Evolutionary conservation across 2,888 invertebrate species (phyloP), one percentile per base, ranked within the genome.

Genomic region (Branchipolynoe longqiensis): DNA sequence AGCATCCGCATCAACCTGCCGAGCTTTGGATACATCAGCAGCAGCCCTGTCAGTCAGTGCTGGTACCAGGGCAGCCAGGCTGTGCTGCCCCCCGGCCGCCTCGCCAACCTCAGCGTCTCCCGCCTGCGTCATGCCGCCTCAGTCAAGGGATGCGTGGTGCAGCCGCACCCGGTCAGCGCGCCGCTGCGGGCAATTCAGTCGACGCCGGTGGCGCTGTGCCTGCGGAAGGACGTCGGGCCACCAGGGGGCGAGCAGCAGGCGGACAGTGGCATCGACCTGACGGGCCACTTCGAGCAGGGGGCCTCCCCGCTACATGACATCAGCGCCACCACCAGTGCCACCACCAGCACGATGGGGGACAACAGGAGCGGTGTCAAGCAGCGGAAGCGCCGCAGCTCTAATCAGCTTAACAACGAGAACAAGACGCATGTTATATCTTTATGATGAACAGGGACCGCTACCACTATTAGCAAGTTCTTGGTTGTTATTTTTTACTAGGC

Each of bases 351-450:
- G n/a, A 4, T n/a, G 58, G 58, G 58, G 4, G 25, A 14, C 58
- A 58, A 1, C 2, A 69, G 25, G 14, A 36, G 12, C 36, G 69
- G 69, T 25, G 28, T 48, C 25, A 78, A 25, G 18, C 78, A n/a
- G 25, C 18, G 78, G 6, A 78, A 78, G 48, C 41, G 78, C 48
- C 41, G 54, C 22, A 78, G 28, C 18, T 78, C 78, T 12, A 54
- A 48, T 25, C 78, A 78, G 28, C 54, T 78, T 31, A 54, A 33
- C 41, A 78, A 78, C 54, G 78, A 78, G 48, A 41, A 54, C 28
- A 78, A 78, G 33, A 78, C 78, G 18, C 78, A 78, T 3, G 78
- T 78, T 25, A 78, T 78, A 48, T 78, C 78, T 28, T 31, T 54
- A 48, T 41, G 22, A 54, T 78, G 69, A 62, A 14, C 25, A 69